phyloP scores from a whole-genome alignment of 2,888 invertebrate species.

The Cephus spinipes region DNA sequence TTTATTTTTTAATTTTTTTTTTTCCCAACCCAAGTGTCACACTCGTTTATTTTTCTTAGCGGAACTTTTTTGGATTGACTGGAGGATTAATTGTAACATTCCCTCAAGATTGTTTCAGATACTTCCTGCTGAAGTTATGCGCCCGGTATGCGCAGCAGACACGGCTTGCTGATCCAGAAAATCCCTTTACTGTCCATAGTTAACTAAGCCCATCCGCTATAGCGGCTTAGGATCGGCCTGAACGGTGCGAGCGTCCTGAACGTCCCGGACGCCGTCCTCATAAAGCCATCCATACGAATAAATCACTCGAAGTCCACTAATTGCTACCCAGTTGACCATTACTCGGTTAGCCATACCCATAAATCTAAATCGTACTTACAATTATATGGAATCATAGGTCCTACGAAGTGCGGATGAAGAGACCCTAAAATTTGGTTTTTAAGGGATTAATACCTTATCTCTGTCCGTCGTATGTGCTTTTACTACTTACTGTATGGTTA shows the following conservation, averaged over 20 bases:
- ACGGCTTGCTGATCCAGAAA: conserved; percentile 34
- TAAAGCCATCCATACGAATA: conserved; percentile 37
- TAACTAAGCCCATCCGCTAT: conserved; percentile 30
- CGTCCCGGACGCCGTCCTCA: conserved; percentile 17
- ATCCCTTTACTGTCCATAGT: conserved; percentile 43
- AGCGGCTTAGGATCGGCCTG: conserved; percentile 35
- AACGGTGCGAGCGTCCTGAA: background rate
- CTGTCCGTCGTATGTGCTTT: background rate
- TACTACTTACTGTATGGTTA: background rate
- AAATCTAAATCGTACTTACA: conserved; percentile 30
- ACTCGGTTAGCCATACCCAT: conserved; percentile 6
- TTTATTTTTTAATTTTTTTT: background rate
- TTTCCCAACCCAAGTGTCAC: background rate
- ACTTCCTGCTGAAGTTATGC: background rate
- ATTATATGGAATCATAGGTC: background rate
- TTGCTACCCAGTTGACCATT: conserved; percentile 24
- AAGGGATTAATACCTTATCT: background rate
- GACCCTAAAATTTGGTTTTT: background rate
- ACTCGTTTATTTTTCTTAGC: background rate
- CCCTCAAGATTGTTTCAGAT: background rate
- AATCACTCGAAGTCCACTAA: conserved; percentile 37
- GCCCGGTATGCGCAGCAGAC: background rate
- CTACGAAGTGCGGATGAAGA: background rate
- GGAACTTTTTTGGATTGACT: background rate
- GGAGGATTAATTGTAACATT: background rate